Evolutionary conservation across 2,113 vertebrate genomes (phyloP).

Genomic region (Lycaon pictus): DNA sequence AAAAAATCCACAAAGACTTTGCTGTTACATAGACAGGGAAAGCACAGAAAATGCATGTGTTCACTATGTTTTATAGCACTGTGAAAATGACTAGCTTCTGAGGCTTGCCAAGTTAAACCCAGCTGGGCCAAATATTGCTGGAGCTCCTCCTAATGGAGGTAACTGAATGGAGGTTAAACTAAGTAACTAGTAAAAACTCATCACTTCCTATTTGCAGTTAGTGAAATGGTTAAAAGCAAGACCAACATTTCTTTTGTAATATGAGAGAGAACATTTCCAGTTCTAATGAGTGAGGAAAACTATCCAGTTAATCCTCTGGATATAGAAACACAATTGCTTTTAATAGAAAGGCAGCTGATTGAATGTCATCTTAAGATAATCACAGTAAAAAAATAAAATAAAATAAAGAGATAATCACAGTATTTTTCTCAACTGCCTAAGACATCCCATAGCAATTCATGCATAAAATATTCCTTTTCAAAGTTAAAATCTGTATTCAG

Average conservation of each 20-base stretch:
- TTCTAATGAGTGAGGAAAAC: neutral
- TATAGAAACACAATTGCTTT: neutral
- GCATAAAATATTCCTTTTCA: constrained; percentile 52
- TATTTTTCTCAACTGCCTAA: constrained; percentile 54
- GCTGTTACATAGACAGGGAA: neutral
- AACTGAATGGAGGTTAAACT: neutral
- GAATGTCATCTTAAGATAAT: neutral
- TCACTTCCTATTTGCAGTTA: neutral
- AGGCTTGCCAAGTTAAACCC: constrained; percentile 44
- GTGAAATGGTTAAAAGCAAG: neutral
- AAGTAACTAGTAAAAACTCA: neutral
- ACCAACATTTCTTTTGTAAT: neutral
- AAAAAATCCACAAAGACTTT: neutral
- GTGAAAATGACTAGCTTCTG: constrained; percentile 52
- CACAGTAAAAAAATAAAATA: neutral
- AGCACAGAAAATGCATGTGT: neutral
- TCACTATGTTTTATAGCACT: neutral
- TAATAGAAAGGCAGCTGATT: neutral
- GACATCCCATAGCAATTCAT: constrained; percentile 53
- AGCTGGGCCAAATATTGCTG: constrained; percentile 88
- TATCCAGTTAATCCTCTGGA: neutral
- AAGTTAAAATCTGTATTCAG: constrained; percentile 77
- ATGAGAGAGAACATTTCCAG: neutral
- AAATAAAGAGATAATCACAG: constrained; percentile 29
- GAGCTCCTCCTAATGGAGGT: constrained; percentile 94